phyloP scores from a whole-genome alignment of 2,888 invertebrate species.

The Piscicola geometra region DNA sequence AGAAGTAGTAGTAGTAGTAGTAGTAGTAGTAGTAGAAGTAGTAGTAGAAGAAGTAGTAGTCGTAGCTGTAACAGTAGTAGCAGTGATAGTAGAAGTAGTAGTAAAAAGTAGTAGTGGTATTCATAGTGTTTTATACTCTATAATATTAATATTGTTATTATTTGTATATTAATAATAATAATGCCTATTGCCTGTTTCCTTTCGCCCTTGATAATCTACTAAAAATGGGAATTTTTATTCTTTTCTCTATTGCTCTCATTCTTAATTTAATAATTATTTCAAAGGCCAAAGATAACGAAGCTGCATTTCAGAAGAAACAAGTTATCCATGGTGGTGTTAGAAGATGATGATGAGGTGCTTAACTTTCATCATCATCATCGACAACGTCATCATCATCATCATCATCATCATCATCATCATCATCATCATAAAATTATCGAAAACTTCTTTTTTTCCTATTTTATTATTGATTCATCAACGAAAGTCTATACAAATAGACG shows the following conservation, averaged over 20 bases:
- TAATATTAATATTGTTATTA: too few relatives aligned
- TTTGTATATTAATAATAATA: too few relatives aligned
- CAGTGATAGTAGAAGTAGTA: too few relatives aligned
- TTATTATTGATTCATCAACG: background rate
- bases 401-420: constrained; percentile 21
- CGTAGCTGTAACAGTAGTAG: too few relatives aligned
- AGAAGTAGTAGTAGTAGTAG: too few relatives aligned
- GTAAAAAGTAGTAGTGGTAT: too few relatives aligned
- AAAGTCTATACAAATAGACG: background rate
- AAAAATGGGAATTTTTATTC: background rate
- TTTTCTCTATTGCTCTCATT: background rate
- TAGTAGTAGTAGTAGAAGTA: too few relatives aligned
- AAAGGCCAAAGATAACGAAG: constrained; percentile 89
- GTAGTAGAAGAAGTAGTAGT: too few relatives aligned
- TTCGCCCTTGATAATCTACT: background rate
- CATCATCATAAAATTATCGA: constrained; percentile 21
- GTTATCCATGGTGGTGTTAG: constrained; percentile 90
- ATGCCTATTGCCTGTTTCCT: background rate
- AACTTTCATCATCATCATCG: constrained; percentile 4
- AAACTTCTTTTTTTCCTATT: too few relatives aligned
- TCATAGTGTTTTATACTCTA: too few relatives aligned
- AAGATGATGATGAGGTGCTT: constrained; percentile 82
- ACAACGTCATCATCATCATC: constrained; percentile 1
- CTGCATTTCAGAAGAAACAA: constrained; percentile 97
- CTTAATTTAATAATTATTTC: background rate